Evolutionary conservation across 1,140 invertebrate genomes (phyloP).

Genomic region (Hyles vespertilio): DNA sequence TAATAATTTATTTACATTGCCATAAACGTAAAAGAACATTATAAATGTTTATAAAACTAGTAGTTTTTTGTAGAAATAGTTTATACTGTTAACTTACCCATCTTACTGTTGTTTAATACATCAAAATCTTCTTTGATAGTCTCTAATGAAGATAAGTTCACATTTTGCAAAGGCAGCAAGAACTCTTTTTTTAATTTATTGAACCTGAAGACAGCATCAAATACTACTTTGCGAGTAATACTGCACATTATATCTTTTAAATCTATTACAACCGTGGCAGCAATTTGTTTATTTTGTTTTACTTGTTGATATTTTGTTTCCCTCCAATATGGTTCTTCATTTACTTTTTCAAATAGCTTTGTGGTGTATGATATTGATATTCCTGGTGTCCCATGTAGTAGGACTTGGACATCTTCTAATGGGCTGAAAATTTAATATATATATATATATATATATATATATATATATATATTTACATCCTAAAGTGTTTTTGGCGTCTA

Average conservation of each 20-base stretch:
- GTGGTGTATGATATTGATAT: conserved; percentile 42
- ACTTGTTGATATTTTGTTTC: conserved; percentile 25
- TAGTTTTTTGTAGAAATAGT: no score
- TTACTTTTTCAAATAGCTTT: conserved; percentile 36
- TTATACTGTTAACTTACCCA: no score
- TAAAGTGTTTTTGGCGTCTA: no score
- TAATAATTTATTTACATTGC: no score
- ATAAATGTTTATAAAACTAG: no score
- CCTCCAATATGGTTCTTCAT: conserved; percentile 34
- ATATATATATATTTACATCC: no score
- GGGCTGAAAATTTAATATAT: conserved; percentile 32
- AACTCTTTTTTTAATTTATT: conserved; percentile 29
- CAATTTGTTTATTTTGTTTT: conserved; percentile 17
- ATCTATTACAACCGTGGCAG: conserved; percentile 34
- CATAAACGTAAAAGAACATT: no score
- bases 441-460: conserved; percentile 6
- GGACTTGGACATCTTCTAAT: conserved; percentile 39
- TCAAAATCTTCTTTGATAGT: conserved; percentile 44
- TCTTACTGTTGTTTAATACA: conserved; percentile 22
- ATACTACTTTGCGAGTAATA: conserved; percentile 32
- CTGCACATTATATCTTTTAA: conserved; percentile 39
- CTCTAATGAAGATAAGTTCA: conserved; percentile 36
- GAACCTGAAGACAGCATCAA: conserved; percentile 41
- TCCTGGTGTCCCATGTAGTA: conserved; percentile 34
- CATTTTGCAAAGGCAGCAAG: conserved; percentile 42